Evolutionary conservation across 1,140 invertebrate genomes (phyloP), one percentile per base, ranked within the genome.

Genomic region (Hetaerina americana): DNA sequence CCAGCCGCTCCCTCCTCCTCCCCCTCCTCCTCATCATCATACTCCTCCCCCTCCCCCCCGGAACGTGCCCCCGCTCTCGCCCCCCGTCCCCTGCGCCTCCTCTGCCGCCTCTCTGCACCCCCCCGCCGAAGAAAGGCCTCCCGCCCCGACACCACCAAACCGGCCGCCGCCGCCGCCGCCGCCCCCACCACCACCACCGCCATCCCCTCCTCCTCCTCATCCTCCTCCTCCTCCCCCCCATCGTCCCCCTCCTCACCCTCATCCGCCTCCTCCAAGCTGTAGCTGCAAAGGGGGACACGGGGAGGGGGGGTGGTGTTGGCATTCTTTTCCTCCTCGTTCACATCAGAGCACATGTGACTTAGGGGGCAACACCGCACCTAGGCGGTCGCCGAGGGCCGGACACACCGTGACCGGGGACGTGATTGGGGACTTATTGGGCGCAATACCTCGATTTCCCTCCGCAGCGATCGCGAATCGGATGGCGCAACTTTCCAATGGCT

Each of bases 121-220:
- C 31, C 22, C 31, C 31, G 31, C 6, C 6, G n/a, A n/a, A n/a
- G n/a, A n/a, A n/a, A n/a, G n/a, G n/a, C n/a, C 1, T 12, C 6
- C 40, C 31, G 15, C 26, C 49, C 24, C 40, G 70, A 15, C 0
- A 31, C 28, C 0, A 15, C 18, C 18, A 26, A 49, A 8, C 27
- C n/a, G 0, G 57, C 25, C 5, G 31, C 31, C 5, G 31, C 26
- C 26, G 18, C 27, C 71, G 18, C 27, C 29, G n/a, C 40, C 25
- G 69, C 25, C 27, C 18, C 6, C 8, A 5, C 8, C 18, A 26
- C 10, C 26, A 6, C 15, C 26, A 69, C 71, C 40, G 27, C 74
- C 66, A 76, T 71, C 12, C 69, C 77, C n/a, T n/a, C n/a, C n/a
- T n/a, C n/a, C n/a, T 71, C 72, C 74, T 74, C 77, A 77, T 15